These are phyloP conservation scores for Hemibagrus guttatus DNA, from an alignment of 2,797 vertebrate species.

Conservation along the genomic window DNA sequence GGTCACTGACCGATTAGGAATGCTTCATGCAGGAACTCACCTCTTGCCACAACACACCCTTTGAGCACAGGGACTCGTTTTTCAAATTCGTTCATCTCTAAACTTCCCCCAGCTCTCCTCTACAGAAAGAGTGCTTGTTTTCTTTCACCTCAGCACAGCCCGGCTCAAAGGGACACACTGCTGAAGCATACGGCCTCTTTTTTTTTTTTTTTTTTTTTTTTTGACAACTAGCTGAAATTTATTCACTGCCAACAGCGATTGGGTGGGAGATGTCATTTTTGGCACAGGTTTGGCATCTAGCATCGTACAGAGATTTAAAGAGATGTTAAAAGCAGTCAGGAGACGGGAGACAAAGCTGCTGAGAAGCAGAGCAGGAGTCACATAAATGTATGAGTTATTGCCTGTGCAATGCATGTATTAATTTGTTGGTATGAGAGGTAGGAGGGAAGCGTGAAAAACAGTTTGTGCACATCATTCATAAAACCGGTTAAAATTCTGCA, in stretches of 20 bases:
- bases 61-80: slow-evolving; percentile 38
- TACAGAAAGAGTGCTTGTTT: slow-evolving; percentile 52
- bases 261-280: slow-evolving; percentile 50
- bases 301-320: slow-evolving; percentile 32
- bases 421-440: neutral
- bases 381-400: neutral
- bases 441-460: neutral
- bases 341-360: neutral
- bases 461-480: neutral
- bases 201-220: slow-evolving; percentile 30
- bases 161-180: slow-evolving; percentile 14
- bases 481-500: neutral
- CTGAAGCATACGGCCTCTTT: slow-evolving; percentile 25
- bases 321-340: slow-evolving; percentile 39
- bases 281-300: slow-evolving; percentile 37
- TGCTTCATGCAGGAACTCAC: slow-evolving; percentile 19
- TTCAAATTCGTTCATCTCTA: slow-evolving; percentile 48
- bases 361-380: slow-evolving; percentile 1
- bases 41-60: slow-evolving; percentile 33
- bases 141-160: slow-evolving; percentile 6
- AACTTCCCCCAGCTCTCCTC: slow-evolving; percentile 9
- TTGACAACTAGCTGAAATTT: slow-evolving; percentile 42
- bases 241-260: slow-evolving; percentile 48
- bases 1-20: slow-evolving; percentile 31
- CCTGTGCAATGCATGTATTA: neutral